Conservation (phyloP, 1,140 invertebrate species). For the Bombyx mandarina region DNA sequence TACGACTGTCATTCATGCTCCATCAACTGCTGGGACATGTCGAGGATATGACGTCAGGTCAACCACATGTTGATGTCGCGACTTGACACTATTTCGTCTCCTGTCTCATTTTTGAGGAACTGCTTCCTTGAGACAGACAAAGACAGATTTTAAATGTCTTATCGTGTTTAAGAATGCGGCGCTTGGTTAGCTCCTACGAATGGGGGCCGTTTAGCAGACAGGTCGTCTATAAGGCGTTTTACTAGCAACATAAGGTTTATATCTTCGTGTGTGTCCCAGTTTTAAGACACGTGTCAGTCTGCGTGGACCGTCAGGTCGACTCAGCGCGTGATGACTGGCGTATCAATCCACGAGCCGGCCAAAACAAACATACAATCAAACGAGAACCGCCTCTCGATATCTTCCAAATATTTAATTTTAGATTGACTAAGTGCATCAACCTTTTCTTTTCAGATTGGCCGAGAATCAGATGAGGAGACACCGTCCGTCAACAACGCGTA, state of each 20-base stretch:
- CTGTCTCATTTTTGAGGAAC: constrained; percentile 48
- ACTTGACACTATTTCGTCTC: constrained; percentile 58
- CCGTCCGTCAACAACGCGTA: constrained; percentile 50
- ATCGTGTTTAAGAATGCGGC: constrained; percentile 39
- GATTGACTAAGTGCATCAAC: constrained; percentile 48
- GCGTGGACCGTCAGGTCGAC: constrained; percentile 32
- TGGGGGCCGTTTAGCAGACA: constrained; percentile 45
- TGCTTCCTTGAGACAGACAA: constrained; percentile 41
- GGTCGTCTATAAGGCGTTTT: constrained; percentile 62
- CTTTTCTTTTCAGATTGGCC: constrained; percentile 59
- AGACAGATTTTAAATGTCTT: constrained; percentile 39
- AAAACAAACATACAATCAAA: constrained; percentile 48
- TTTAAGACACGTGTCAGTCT: constrained; percentile 46
- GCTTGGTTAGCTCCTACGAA: constrained; percentile 42
- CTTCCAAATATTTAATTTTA: constrained; percentile 48
- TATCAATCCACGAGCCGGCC: constrained; percentile 27
- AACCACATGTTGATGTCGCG: constrained; percentile 58
- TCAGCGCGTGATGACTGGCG: constrained; percentile 32
- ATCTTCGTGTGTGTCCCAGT: constrained; percentile 52
- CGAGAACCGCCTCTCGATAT: constrained; percentile 26
- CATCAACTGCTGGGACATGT: constrained; percentile 67
- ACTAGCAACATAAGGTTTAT: constrained; percentile 51
- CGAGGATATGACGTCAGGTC: constrained; percentile 62
- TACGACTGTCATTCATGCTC: constrained; percentile 66
- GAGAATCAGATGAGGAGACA: constrained; percentile 64